Evolutionary conservation across 2,797 vertebrate genomes (phyloP), one percentile per base, ranked within the genome.

Genomic region (Poecile montanus): DNA sequence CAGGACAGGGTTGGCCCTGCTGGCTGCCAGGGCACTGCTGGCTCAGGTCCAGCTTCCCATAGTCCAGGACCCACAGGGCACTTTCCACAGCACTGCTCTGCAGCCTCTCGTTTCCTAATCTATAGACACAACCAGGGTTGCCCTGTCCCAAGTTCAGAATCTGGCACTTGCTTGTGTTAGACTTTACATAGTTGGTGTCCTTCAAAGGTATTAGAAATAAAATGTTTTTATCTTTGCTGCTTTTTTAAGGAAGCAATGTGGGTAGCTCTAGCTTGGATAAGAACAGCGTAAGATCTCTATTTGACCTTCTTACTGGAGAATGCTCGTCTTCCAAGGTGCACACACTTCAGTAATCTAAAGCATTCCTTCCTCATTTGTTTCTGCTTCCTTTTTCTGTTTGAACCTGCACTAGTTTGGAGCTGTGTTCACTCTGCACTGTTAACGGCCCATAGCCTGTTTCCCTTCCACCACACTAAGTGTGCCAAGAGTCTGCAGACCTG

Each of bases 1-100:
- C 26, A 44, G 70, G 48, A 62, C 70, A 68, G 2, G 3, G 9
- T 2, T 68, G 56, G 13, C 36, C 16, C 50, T 75, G 11, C 63
- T 70, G 71, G 62, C 70, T 70, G 44, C 13, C 56, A 29, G 63
- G 50, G 20, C 87, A 5, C 63, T 45, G 23, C 18, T 63, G 71
- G 0, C 6, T 89, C 50, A 21, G 6, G 18, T 38, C 42, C 38
- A 60, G 0, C 23, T 56, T 57, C 2, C 42, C 23, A 34, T 0
- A 0, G 7, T 13, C 8, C 66, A 76, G 44, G 9, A 26, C 0
- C 5, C 36, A 16, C 50, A 45, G 19, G 36, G 11, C 9, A 9
- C 36, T 44, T 89, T 70, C 14, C 7, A 14, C 20, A 20, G 44
- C 15, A 4, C 44, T 76, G 65, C 57, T n/a, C 13, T 56, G 1